A percentile compares a stretch with the other conserved stretches of the same genome.
Conservation (phyloP, 2,888 invertebrate species). For the Drosophila multiciliata region DNA sequence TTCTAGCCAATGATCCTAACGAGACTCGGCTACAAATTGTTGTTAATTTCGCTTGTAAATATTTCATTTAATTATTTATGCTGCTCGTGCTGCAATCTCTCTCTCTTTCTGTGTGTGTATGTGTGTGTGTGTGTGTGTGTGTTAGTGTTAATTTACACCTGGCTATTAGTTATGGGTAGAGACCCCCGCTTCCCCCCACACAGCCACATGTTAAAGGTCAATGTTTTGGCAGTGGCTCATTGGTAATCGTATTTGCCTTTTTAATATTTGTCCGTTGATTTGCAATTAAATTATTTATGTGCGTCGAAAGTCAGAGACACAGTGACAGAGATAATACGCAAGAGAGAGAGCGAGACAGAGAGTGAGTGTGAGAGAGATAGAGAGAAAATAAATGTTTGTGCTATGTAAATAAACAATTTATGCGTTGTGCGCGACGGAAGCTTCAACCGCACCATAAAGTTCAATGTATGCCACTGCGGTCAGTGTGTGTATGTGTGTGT, state of each 20-base stretch:
- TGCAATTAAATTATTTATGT: conserved; percentile 65
- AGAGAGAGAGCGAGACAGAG: not conserved
- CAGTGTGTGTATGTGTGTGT: conserved; percentile 20
- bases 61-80: conserved; percentile 78
- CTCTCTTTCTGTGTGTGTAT: conserved; percentile 2
- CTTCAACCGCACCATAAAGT: conserved; percentile 60
- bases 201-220: conserved; percentile 59
- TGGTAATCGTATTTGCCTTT: conserved; percentile 50
- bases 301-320: conserved; percentile 2
- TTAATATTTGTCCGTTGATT: conserved; percentile 60
- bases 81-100: conserved; percentile 28
- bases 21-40: conserved; percentile 74
- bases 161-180: conserved; percentile 52
- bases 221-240: conserved; percentile 49
- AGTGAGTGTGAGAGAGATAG: conserved; percentile 13
- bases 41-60: conserved; percentile 79
- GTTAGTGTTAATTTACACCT: conserved; percentile 31
- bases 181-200: not conserved
- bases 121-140: conserved; percentile 5
- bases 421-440: conserved; percentile 54
- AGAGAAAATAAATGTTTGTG: conserved; percentile 42
- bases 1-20: conserved; percentile 58
- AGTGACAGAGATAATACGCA: conserved; percentile 6
- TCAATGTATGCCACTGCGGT: conserved; percentile 61
- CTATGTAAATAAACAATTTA: conserved; percentile 67